Evolutionary conservation across 1,140 invertebrate species (phyloP), one percentile per base, ranked within the genome.

Genomic region (Drosophila pandora): DNA sequence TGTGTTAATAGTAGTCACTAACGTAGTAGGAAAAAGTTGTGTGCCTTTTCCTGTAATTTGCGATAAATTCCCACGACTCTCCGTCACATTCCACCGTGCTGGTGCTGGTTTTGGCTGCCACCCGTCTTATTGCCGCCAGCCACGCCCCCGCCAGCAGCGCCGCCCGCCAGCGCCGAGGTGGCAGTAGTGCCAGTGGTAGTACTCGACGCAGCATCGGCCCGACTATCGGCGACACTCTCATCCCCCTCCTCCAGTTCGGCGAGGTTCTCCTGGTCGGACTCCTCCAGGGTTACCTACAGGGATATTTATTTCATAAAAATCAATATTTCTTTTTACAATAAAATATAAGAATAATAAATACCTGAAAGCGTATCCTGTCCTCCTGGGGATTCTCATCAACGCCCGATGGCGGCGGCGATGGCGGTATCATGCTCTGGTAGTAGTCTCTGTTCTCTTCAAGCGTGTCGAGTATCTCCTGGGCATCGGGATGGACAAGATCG

Each of bases 401-500:
- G 10, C 93, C 93, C 21, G 95, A 95, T 41, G 95, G 95, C 30
- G 95, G 95, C 58, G 95, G 95, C 75, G 95, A 96, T 7, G 95
- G 95, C 12, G 95, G 95, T 85, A 96, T 96, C 94, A 95, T 96
- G 67, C 96, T 96, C 92, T 97, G 96, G 92, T 99, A 99, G 96
- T 98, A 99, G 92, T 99, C 98, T 52, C 99, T 94, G 92, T 99
- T 99, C 92, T 99, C 97, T 93, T 99, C 98, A 60, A 99, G 93
- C 3, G 97, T 98, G 92, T 99, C 98, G 48, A 99, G 93, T 76
- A 99, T 99, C 53, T 98, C 97, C 92, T 99, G 98, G 8, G 98
- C 98, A 91, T 99, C 98, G 0, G 99, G 99, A 93, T 99, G 97
- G 2, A 99, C 99, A 30, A 99, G 93, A 92, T 99, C 99, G 9